phyloP scores from a whole-genome alignment of 1,140 invertebrate species.

The Hypsibius dujardini region DNA sequence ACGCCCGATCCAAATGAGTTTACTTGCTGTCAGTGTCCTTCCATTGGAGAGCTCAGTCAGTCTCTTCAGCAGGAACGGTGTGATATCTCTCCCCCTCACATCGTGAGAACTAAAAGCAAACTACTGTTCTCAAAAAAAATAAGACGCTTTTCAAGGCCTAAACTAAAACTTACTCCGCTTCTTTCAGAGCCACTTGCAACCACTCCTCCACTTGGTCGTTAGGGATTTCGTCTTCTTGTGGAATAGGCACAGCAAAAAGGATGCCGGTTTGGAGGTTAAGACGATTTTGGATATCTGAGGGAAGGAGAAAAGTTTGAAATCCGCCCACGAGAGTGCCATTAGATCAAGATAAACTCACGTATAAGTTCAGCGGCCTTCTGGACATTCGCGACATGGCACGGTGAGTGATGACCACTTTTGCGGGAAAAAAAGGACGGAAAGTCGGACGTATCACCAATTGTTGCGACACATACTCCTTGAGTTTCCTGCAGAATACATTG shows the following conservation, averaged over 20 bases:
- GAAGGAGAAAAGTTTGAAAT: neutral
- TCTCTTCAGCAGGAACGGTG: constrained; percentile 65
- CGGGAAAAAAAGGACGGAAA: constrained; percentile 74
- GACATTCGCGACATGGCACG: constrained; percentile 44
- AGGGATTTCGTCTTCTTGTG: constrained; percentile 38
- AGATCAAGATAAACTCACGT: constrained; percentile 26
- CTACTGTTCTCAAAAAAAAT: constrained; percentile 21
- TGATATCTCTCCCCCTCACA: constrained; percentile 69
- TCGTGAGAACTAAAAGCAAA: constrained; percentile 30
- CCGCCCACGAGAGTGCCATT: neutral
- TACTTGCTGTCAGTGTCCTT: constrained; percentile 58
- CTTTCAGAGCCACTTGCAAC: constrained; percentile 48
- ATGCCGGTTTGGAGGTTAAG: constrained; percentile 56
- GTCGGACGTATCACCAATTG: constrained; percentile 43
- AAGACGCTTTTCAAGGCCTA: constrained; percentile 4
- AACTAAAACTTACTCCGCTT: neutral
- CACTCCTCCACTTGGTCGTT: constrained; percentile 30
- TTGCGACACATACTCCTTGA: constrained; percentile 71
- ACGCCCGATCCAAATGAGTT: too few species aligned
- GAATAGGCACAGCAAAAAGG: constrained; percentile 76
- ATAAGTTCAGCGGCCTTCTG: constrained; percentile 54
- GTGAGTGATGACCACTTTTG: constrained; percentile 47
- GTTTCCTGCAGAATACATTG: constrained; percentile 51
- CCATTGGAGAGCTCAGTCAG: constrained; percentile 59
- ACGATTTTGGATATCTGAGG: constrained; percentile 32